A percentile compares a stretch with the other conserved stretches of the same genome.
These are phyloP conservation scores for Alexandromys oeconomus DNA, from an alignment of 2,797 vertebrate genomes.

Conservation along the genomic window DNA sequence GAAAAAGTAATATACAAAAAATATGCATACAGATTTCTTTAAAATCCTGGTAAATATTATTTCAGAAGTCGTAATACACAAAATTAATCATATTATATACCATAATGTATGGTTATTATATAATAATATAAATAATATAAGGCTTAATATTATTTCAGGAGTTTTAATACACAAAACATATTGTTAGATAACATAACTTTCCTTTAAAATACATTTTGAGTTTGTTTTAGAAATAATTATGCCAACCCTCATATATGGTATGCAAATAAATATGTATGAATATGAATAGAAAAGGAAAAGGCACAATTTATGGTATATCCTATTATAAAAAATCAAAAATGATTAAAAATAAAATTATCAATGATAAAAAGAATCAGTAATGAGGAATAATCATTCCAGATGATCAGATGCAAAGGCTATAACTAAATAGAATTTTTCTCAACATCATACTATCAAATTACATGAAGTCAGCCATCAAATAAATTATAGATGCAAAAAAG, in stretches of 20 bases:
- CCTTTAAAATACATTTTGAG: background rate
- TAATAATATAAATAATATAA: background rate
- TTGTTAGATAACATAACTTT: background rate
- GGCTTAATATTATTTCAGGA: background rate
- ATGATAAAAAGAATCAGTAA: slow-evolving; percentile 3
- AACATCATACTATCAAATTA: slow-evolving; percentile 4
- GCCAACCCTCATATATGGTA: background rate
- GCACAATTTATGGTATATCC: background rate
- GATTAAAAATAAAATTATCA: background rate
- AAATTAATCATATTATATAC: background rate
- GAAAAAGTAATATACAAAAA: slow-evolving; percentile 1
- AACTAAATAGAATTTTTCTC: slow-evolving; percentile 20
- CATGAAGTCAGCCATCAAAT: background rate
- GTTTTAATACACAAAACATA: background rate
- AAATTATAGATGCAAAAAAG: slow-evolving; percentile 21
- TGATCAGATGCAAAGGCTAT: background rate
- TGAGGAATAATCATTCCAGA: slow-evolving; percentile 3
- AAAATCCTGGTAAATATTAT: background rate
- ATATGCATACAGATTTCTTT: background rate
- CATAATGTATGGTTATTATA: background rate
- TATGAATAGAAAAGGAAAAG: background rate
- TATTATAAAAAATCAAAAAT: slow-evolving; percentile 7
- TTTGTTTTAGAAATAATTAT: slow-evolving; percentile 23
- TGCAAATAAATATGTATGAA: background rate
- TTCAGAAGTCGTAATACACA: background rate